Percentiles rank a stretch among this genome's conserved stretches.
Conservation (phyloP, 2,888 invertebrate genomes). For the Tiphia femorata region DNA sequence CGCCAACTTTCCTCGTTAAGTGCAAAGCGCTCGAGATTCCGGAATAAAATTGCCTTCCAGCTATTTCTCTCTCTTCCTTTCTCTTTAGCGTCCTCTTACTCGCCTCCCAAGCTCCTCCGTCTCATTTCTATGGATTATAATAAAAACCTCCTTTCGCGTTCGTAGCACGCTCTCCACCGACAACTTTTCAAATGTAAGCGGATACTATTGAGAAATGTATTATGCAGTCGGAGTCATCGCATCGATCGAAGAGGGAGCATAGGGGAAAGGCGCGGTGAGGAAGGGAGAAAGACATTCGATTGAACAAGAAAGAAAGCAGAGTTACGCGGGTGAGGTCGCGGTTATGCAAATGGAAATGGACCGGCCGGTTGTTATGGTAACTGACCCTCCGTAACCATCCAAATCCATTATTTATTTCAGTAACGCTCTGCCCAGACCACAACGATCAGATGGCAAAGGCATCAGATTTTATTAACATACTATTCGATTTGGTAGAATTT, state of each 20-base stretch:
- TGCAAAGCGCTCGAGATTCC: too few species aligned
- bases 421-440: conserved; percentile 1
- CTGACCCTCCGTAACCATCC: conserved; percentile 9
- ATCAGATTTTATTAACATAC: conserved; percentile 27
- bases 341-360: conserved; percentile 34
- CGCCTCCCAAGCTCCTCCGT: too few species aligned
- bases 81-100: too few species aligned
- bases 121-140: too few species aligned
- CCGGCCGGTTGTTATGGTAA: conserved; percentile 27
- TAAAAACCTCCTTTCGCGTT: too few species aligned
- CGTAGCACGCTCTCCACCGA: too few species aligned
- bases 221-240: conserved; percentile 24
- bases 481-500: too few species aligned
- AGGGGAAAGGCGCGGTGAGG: conserved; percentile 5
- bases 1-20: too few species aligned
- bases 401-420: conserved; percentile 28
- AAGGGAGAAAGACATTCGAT: conserved; percentile 12
- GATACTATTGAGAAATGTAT: neutral
- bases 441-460: neutral
- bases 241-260: conserved; percentile 8
- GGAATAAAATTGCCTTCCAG: too few species aligned
- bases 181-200: too few species aligned
- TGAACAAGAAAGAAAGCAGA: conserved; percentile 20
- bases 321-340: conserved; percentile 13
- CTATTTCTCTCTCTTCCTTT: too few species aligned